Conservation (phyloP, 2,113 vertebrate genomes). For the Pomatostomus ruficeps region DNA sequence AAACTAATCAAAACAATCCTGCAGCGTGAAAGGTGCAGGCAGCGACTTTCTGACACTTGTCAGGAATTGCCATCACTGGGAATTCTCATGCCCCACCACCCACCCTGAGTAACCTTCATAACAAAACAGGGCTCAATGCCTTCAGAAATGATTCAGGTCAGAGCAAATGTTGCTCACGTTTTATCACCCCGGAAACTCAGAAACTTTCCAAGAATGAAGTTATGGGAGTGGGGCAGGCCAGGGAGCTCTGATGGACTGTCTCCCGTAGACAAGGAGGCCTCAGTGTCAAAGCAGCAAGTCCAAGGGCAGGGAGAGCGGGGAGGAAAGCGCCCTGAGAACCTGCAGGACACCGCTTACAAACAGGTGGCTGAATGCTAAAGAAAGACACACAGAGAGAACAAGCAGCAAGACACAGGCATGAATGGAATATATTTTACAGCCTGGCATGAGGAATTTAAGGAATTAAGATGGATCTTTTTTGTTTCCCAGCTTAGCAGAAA, state of each 20-base stretch:
- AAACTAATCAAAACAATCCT: background rate
- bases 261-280: conserved; percentile 65
- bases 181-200: conserved; percentile 77
- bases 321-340: conserved; percentile 25
- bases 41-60: background rate
- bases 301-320: conserved; percentile 29
- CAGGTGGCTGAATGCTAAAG: conserved; percentile 43
- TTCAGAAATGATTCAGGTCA: conserved; percentile 61
- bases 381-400: conserved; percentile 22
- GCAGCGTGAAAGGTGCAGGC: background rate
- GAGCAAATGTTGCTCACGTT: conserved; percentile 61
- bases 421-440: conserved; percentile 5
- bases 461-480: background rate
- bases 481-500: conserved; percentile 23
- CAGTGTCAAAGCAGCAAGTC: conserved; percentile 70
- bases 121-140: conserved; percentile 66
- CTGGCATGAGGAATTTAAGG: conserved; percentile 47
- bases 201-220: conserved; percentile 77
- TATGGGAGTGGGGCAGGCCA: conserved; percentile 20
- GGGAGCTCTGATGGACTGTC: conserved; percentile 54
- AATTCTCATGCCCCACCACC: conserved; percentile 71
- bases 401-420: background rate
- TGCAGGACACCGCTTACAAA: conserved; percentile 34
- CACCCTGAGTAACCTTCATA: conserved; percentile 63
- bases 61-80: conserved; percentile 22